A percentile compares a stretch with the other conserved stretches of the same genome.
These are phyloP conservation scores for Pteropus alecto DNA, from an alignment of 2,113 vertebrate species.

Conservation along the genomic window DNA sequence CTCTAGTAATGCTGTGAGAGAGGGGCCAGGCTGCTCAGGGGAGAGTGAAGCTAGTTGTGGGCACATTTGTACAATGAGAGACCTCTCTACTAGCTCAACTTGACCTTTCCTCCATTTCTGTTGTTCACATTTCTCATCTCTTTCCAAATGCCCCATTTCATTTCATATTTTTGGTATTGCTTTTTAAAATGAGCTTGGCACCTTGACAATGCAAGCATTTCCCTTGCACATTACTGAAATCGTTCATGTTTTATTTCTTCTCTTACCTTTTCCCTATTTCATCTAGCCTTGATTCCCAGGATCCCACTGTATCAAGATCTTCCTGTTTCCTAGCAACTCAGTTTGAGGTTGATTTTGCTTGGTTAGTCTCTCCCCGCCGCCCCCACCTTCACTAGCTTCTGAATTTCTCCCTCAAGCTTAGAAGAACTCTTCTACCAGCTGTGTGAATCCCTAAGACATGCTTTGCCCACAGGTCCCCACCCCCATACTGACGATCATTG, in stretches of 20 bases:
- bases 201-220: not conserved
- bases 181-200: not conserved
- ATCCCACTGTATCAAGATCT: not conserved
- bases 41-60: not conserved
- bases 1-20: not conserved
- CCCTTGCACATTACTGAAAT: not conserved
- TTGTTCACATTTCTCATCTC: not conserved
- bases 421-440: not conserved
- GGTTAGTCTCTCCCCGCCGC: not conserved
- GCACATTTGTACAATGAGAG: not conserved
- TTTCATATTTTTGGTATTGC: not conserved
- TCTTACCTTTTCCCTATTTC: not conserved
- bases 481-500: not conserved
- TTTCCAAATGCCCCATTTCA: not conserved
- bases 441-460: not conserved
- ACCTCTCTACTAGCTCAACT: not conserved
- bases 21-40: not conserved
- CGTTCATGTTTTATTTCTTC: not conserved
- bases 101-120: not conserved
- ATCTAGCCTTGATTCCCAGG: not conserved
- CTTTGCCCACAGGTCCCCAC: not conserved
- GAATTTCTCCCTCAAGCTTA: not conserved
- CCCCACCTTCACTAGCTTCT: not conserved
- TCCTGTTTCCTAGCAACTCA: conserved; percentile 34
- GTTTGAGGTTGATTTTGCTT: not conserved